phyloP scores from a whole-genome alignment of 1,140 invertebrate species.

The Phthorimaea operculella region DNA sequence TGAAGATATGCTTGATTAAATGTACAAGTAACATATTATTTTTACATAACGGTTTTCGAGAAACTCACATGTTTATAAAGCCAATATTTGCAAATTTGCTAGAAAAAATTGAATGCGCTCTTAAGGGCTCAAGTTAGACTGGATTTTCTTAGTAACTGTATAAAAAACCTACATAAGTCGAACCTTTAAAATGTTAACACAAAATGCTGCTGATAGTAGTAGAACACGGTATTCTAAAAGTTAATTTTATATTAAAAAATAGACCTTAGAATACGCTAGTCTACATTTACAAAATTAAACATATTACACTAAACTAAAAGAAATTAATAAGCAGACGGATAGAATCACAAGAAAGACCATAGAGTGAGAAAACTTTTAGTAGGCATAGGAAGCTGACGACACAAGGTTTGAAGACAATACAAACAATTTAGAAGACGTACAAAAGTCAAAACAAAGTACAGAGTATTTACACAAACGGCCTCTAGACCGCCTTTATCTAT shows the following conservation, averaged over 20 bases:
- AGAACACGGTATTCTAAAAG: no score
- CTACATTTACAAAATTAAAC: constrained; percentile 18
- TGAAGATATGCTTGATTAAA: no score
- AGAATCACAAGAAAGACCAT: constrained; percentile 18
- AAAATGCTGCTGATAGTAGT: no score
- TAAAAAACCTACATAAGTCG: no score
- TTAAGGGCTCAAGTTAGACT: no score
- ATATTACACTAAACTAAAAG: constrained; percentile 49
- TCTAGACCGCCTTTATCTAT: neutral
- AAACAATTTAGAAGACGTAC: neutral
- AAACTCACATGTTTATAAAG: no score
- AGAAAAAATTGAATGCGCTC: no score
- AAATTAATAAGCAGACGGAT: constrained; percentile 31
- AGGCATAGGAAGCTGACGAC: constrained; percentile 14
- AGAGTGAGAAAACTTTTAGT: constrained; percentile 20
- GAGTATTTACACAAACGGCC: constrained; percentile 16
- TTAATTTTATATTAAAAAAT: neutral
- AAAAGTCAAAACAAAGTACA: neutral
- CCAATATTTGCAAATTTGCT: no score
- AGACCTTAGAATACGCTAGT: neutral
- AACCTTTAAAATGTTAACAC: no score
- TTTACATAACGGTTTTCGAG: no score
- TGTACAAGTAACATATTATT: no score
- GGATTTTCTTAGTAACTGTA: no score
- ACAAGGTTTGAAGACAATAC: constrained; percentile 1